Evolutionary conservation across 2,797 vertebrate species (phyloP), one percentile per base, ranked within the genome.

Genomic region (Prunella strophiata): DNA sequence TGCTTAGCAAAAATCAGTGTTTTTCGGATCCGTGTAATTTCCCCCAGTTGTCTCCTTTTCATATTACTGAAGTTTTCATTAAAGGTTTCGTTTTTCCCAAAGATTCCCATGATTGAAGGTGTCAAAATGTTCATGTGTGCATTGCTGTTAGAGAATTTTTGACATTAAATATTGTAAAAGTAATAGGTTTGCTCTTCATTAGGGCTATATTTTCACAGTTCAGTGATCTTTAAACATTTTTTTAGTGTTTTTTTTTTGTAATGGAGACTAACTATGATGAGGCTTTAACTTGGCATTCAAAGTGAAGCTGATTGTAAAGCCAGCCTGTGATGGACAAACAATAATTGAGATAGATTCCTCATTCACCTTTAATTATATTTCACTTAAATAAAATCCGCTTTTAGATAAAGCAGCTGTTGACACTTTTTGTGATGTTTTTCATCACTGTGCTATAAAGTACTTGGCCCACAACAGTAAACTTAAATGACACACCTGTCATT

Each of bases 41-140:
- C 68, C 10, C 27, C 17, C 29, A 4, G 1, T 77, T 71, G 7
- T 79, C 4, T 73, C 5, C 13, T 7, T 72, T 84, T 61, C 16
- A 7, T 48, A 11, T 57, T 12, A 11, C 3, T 74, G 50, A 57
- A 82, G 3, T 21, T 80, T 87, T 77, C 11, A 5, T 55, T 52
- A 16, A 40, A 71, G 23, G 6, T 86, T 68, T 84, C 12, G 11
- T 27, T 7, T 74, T 88, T 63, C 34, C 21, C 19, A 47, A 42
- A 54, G 58, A 75, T 75, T 59, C 25, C 10, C 2, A 2, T 14
- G 20, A 52, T 15, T 67, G 43, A 48, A 78, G 27, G 8, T 55
- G 9, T 68, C 48, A 25, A n/a, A 22, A 71, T 83, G 72, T 76
- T 59, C 23, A n/a, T 0, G 0, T 27, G 7, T 54, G 13, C 0